Conservation (phyloP, 1,140 invertebrate genomes). For the Drosophila albomicans region DNA sequence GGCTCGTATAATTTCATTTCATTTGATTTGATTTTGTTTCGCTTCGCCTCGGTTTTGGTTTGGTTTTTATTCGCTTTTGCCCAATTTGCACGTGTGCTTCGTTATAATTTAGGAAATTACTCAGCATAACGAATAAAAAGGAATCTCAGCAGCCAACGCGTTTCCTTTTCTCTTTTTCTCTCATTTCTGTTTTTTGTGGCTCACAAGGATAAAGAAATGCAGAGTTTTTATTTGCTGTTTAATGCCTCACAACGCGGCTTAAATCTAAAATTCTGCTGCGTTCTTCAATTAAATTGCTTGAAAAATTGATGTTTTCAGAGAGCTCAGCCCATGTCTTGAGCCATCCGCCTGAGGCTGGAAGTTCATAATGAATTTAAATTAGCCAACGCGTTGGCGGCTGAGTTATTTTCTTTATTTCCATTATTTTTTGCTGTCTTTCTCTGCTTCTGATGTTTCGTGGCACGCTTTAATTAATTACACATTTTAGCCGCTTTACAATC, state of each 20-base stretch:
- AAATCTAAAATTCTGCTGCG: constrained; percentile 51
- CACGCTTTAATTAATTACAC: constrained; percentile 57
- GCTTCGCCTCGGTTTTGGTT: constrained; percentile 46
- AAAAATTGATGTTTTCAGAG: constrained; percentile 61
- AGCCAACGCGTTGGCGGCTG: constrained; percentile 11
- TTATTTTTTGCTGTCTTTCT: constrained; percentile 23
- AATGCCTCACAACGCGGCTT: constrained; percentile 32
- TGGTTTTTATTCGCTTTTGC: constrained; percentile 40
- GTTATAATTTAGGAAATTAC: constrained; percentile 57
- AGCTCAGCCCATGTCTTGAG: constrained; percentile 8
- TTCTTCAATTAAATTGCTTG: constrained; percentile 75
- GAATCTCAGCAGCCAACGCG: constrained; percentile 46
- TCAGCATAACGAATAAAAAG: constrained; percentile 24
- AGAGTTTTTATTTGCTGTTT: constrained; percentile 46
- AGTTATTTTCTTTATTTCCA: constrained; percentile 55
- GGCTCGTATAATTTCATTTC: constrained; percentile 64
- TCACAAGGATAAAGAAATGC: constrained; percentile 49
- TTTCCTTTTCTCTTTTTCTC: neutral
- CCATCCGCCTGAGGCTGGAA: constrained; percentile 16
- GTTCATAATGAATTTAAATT: constrained; percentile 41
- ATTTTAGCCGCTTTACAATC: constrained; percentile 63
- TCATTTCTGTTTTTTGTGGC: neutral
- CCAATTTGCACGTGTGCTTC: constrained; percentile 44
- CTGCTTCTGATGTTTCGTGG: constrained; percentile 11
- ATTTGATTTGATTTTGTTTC: constrained; percentile 73